Evolutionary conservation across 2,888 invertebrate genomes (phyloP).

Genomic region (Oscheius myriophilus): DNA sequence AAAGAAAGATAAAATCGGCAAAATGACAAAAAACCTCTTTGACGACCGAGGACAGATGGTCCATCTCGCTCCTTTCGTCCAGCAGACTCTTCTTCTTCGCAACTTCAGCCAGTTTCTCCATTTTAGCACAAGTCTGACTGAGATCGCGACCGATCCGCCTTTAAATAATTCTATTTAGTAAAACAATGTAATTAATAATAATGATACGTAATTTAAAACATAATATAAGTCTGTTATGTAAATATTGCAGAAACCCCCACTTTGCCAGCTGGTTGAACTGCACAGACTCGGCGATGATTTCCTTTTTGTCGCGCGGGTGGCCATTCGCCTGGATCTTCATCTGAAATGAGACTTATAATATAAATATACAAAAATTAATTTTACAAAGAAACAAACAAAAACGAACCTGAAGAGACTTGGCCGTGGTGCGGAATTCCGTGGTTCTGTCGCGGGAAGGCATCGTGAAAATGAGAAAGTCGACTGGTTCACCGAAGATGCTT

Average conservation of each 20-base stretch:
- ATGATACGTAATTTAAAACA: too few species aligned
- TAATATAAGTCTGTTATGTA: too few species aligned
- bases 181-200: not conserved
- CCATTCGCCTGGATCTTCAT: slow-evolving; percentile 59
- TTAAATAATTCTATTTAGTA: slow-evolving; percentile 32
- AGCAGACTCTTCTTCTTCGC: slow-evolving; percentile 95
- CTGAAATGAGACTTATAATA: slow-evolving; percentile 43
- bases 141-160: slow-evolving; percentile 93
- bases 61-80: slow-evolving; percentile 96
- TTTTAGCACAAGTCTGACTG: slow-evolving; percentile 91
- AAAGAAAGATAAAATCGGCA: slow-evolving; percentile 15
- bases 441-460: slow-evolving; percentile 70
- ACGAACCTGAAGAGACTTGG: slow-evolving; percentile 65
- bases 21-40: slow-evolving; percentile 77
- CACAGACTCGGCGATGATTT: slow-evolving; percentile 58
- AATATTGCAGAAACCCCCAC: too few species aligned
- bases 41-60: slow-evolving; percentile 94
- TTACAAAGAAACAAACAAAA: not conserved
- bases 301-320: slow-evolving; percentile 46
- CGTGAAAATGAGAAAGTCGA: slow-evolving; percentile 48
- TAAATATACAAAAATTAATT: too few species aligned
- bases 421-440: slow-evolving; percentile 65
- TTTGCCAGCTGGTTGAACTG: slow-evolving; percentile 70
- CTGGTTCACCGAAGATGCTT: slow-evolving; percentile 44
- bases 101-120: slow-evolving; percentile 90